Evolutionary conservation across 1,140 invertebrate genomes (phyloP), one percentile per base, ranked within the genome.

Genomic region (Anoplolepis gracilipes): DNA sequence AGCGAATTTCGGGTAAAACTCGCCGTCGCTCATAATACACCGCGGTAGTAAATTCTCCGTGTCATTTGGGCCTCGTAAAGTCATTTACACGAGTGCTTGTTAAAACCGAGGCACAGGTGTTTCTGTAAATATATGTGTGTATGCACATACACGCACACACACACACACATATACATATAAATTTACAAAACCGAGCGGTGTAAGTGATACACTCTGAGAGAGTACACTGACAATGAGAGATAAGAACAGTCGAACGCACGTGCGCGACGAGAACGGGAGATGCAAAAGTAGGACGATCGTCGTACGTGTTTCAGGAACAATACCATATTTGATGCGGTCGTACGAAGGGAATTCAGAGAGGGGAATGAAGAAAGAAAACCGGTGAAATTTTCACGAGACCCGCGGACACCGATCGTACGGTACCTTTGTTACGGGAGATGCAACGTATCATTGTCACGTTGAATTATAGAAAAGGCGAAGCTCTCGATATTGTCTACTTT

Each of bases 251-350:
- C n/a, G 75, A 64, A 84, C 67, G 65, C 62, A 53, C 7, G 55
- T 82, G 67, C 6, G 59, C 61, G 36, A 28, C 33, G 53, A 57
- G 75, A 85, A 55, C 30, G 19, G 61, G 10, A 46, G 46, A n/a
- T n/a, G 88, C 67, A 84, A 88, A 89, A 89, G 88, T 89, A 78
- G 88, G 64, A 89, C 88, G 88, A 65, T 84, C 77, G 88, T 81
- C 28, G 53, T 55, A 76, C 65, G 67, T 36, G 82, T 88, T 88
- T 88, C 87, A 89, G 88, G 72, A 89, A 88, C 87, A 86, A 77
- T 39, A 55, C 88, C 85, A 85, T 89, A 89, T 90, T 84, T 87
- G 85, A 87, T 55, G 84, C 70, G 88, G 42, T 57, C n/a, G 39
- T 59, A 39, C 75, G 25, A n/a, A 13, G 33, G 46, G 36, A 64